Percentiles rank a stretch among this genome's conserved stretches.
phyloP scores from a whole-genome alignment of 2,113 vertebrate genomes.

The Nymphicus hollandicus region DNA sequence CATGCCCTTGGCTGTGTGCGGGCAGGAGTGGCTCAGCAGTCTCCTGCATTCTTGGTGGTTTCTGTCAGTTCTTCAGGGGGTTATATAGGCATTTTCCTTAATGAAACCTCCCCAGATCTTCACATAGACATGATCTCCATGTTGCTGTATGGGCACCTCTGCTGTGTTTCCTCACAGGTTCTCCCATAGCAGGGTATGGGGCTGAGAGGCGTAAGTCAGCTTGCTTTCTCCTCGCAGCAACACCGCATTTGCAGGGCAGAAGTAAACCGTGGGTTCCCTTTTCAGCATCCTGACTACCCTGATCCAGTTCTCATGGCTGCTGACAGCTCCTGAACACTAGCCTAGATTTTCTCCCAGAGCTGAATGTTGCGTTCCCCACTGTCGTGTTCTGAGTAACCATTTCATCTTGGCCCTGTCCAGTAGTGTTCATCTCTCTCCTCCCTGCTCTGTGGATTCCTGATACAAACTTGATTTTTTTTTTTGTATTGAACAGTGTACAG shows the following conservation, averaged over 20 bases:
- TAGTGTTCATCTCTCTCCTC: constrained; percentile 42
- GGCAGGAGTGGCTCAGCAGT: neutral
- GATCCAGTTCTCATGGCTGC: neutral
- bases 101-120: neutral
- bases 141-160: rapidly evolving
- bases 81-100: neutral
- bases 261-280: neutral
- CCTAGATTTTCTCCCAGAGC: constrained; percentile 49
- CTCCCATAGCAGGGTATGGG: neutral
- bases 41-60: rapidly evolving
- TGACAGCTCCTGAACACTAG: constrained; percentile 52
- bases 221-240: neutral
- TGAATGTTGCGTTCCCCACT: constrained; percentile 56
- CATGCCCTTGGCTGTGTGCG: rapidly evolving
- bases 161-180: rapidly evolving
- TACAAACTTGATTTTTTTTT: constrained; percentile 62
- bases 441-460: constrained; percentile 50
- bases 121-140: rapidly evolving
- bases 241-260: neutral
- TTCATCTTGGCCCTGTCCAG: constrained; percentile 57
- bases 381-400: constrained; percentile 56
- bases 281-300: neutral
- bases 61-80: neutral
- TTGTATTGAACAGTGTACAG: constrained; percentile 82
- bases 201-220: neutral